These are phyloP conservation scores for Eupithecia vulgata DNA, from an alignment of 2,888 invertebrate species.

Conservation along the genomic window DNA sequence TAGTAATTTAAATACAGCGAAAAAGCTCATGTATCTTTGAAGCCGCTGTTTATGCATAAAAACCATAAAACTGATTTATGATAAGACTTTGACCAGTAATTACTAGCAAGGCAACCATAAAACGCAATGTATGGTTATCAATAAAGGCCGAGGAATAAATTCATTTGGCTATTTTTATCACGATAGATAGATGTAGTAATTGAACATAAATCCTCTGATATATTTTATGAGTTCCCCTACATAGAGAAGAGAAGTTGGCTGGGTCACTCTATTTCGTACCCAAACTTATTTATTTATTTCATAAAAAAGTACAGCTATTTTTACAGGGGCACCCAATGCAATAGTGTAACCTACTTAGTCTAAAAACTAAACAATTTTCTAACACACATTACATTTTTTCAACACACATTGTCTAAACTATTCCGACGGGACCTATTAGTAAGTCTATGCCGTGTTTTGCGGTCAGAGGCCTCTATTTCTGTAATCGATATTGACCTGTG, in stretches of 20 bases:
- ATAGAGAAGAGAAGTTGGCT: slow-evolving; percentile 20
- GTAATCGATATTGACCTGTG: too few relatives aligned
- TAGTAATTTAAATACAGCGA: not conserved
- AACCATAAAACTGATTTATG: slow-evolving; percentile 29
- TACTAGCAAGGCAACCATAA: slow-evolving; percentile 24
- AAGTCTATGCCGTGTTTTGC: not conserved
- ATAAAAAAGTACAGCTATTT: too few relatives aligned
- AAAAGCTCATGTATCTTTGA: not conserved
- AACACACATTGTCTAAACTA: too few relatives aligned
- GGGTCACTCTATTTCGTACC: too few relatives aligned
- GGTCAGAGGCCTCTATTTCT: not conserved
- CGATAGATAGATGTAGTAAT: slow-evolving; percentile 57
- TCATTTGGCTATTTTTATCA: slow-evolving; percentile 57
- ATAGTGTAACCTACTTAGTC: too few relatives aligned
- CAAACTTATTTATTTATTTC: too few relatives aligned
- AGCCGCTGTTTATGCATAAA: slow-evolving; percentile 18
- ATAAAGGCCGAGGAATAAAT: slow-evolving; percentile 44
- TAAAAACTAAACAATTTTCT: too few relatives aligned
- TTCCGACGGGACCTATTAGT: not conserved
- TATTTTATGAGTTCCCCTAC: slow-evolving; percentile 53
- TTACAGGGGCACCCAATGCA: too few relatives aligned
- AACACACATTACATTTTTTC: too few relatives aligned
- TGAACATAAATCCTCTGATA: slow-evolving; percentile 59
- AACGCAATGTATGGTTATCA: slow-evolving; percentile 31
- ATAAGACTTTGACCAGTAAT: slow-evolving; percentile 24